Evolutionary conservation across 2,888 invertebrate species (phyloP).

Genomic region (Cerastis leucographa): DNA sequence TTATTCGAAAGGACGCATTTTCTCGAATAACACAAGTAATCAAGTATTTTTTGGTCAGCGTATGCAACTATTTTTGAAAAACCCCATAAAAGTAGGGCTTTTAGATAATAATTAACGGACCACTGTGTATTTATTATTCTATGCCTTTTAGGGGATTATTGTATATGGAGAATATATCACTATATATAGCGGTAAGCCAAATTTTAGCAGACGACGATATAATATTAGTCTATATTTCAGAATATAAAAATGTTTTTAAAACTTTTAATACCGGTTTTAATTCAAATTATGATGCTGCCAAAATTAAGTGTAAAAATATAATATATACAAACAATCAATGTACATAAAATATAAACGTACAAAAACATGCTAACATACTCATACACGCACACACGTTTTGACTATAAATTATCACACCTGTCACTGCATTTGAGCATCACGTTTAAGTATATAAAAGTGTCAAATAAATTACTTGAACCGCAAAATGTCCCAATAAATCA

Average conservation of each 20-base stretch:
- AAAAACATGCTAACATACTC: background rate
- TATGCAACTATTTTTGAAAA: constrained; percentile 68
- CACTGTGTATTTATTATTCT: constrained; percentile 84
- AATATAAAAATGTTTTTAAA: constrained; percentile 50
- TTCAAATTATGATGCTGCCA: constrained; percentile 51
- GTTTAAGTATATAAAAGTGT: constrained; percentile 26
- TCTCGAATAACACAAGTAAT: background rate
- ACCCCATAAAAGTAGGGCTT: constrained; percentile 70
- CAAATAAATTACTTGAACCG: constrained; percentile 45
- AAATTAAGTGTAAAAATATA: background rate
- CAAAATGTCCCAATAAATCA: constrained; percentile 44
- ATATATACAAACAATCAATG: background rate
- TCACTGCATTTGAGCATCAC: constrained; percentile 32
- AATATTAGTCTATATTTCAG: constrained; percentile 67
- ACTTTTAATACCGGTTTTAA: constrained; percentile 41
- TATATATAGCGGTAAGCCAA: constrained; percentile 68
- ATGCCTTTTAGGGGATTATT: constrained; percentile 82
- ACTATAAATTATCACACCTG: constrained; percentile 21
- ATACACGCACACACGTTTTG: background rate
- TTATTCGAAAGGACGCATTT: background rate
- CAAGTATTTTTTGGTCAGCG: constrained; percentile 15
- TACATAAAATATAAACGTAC: background rate
- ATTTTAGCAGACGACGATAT: constrained; percentile 71
- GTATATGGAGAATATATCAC: constrained; percentile 77
- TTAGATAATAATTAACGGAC: constrained; percentile 81